A percentile compares a stretch with the other conserved stretches of the same genome.
Conservation (phyloP, 2,113 vertebrate species). For the Mobula hypostoma region DNA sequence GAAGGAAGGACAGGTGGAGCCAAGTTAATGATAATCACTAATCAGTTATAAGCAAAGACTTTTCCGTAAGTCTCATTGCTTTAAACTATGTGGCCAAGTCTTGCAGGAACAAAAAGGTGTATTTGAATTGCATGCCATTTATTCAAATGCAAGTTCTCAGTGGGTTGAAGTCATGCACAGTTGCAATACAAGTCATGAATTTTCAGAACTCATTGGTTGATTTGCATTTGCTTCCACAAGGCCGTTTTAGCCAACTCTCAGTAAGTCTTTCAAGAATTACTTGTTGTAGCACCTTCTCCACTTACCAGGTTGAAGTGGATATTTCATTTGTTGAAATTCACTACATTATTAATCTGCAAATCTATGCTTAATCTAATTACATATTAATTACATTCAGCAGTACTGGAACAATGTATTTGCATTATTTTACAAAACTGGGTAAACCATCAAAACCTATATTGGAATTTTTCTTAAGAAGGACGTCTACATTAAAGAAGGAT, state of each 20-base stretch:
- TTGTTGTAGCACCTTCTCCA: background rate
- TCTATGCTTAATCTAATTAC: background rate
- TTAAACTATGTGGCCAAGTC: background rate
- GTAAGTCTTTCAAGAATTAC: background rate
- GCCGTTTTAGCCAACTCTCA: no score
- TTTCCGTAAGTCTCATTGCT: background rate
- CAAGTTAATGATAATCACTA: background rate
- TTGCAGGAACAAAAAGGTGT: background rate
- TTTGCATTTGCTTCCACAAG: background rate
- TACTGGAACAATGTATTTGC: conserved; percentile 42
- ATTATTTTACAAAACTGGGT: conserved; percentile 30
- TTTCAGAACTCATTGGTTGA: background rate
- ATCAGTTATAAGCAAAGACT: background rate
- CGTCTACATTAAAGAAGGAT: conserved; percentile 43
- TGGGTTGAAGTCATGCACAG: background rate
- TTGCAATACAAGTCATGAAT: background rate
- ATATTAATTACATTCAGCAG: conserved; percentile 39
- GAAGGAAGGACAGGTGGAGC: no score
- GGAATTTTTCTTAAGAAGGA: conserved; percentile 45
- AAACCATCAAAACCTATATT: conserved; percentile 41
- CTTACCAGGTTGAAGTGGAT: background rate
- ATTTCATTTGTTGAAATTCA: background rate
- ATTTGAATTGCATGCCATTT: background rate
- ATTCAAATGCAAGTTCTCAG: background rate
- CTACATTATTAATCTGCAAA: background rate